Conservation (phyloP, 2,797 vertebrate species). For the Phoxinus dragarum region DNA sequence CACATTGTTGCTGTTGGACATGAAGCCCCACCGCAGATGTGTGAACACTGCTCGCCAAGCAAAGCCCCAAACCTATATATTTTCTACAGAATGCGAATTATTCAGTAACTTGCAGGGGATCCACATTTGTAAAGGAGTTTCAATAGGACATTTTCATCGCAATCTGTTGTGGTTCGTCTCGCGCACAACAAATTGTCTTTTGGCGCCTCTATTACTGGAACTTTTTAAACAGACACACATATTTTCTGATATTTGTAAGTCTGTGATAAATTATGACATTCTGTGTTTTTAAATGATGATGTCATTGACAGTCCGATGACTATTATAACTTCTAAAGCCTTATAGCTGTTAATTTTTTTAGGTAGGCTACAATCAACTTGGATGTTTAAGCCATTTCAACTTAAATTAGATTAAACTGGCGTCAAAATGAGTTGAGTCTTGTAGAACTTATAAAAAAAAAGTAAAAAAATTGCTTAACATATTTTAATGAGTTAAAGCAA, state of each 20-base stretch:
- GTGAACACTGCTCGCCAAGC: constrained; percentile 23
- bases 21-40: constrained; percentile 30
- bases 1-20: constrained; percentile 47
- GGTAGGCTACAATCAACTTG: no score
- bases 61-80: constrained; percentile 24
- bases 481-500: no score
- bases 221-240: neutral
- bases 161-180: constrained; percentile 1
- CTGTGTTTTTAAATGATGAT: neutral
- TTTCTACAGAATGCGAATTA: neutral
- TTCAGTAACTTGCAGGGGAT: neutral
- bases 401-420: no score
- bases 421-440: no score
- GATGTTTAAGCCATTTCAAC: no score
- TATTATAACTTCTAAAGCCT: neutral
- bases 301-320: neutral
- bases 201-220: neutral
- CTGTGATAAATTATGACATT: neutral
- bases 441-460: no score
- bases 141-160: neutral
- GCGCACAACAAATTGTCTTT: neutral
- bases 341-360: neutral
- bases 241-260: neutral
- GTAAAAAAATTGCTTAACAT: no score
- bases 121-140: constrained; percentile 8